Base-by-base conservation (phyloP, 2,113 vertebrate species). In the Chaetodon trifascialis region DNA sequence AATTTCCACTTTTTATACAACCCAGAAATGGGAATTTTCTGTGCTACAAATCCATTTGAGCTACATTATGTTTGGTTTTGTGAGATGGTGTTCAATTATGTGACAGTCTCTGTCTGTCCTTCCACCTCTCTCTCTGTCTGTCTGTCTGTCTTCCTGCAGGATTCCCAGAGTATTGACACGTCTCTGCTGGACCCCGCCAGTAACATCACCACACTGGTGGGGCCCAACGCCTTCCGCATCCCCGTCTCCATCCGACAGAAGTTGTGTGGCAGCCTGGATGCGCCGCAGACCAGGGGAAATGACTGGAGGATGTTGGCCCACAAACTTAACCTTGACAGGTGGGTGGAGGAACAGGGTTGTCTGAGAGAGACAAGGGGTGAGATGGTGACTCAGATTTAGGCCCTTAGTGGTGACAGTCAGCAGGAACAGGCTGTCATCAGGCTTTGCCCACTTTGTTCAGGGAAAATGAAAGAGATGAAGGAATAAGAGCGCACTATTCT, bases 291-390 rank as follows among this genome's bases (percentile, higher is more conserved):
- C n/a, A 92, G 98, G 51, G 98, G 98, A 64, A 99, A 99, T 0
- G 98, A 99, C 95, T 99, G 98, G 98, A 94, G 98, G 91, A 97
- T 99, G 97, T 88, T 99, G 89, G 98, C 98, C 21, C 98, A 99
- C 91, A 99, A 99, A 91, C 96, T 99, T 21, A 97, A 96, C 92
- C 94, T 99, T 91, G 98, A 99, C 96, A 98, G 98, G 98, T 99
- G 69, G 38, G 86, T 79, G n/a, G 52, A 76, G 30, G 36, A 78
- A 15, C 58, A 46, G 16, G 30, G 19, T 11, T 40, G 58, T 30
- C 40, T 12, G 23, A 59, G 73, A 69, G 21, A 69, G 36, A 25
- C 4, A 23, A 60, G 4, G 58, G 65, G 25, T 6, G 54, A 82
- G 58, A 65, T 16, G 0, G 16, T 59, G 76, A 77, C 25, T 82